Conservation (phyloP, 2,888 invertebrate species). For the Drosophila neotestacea region DNA sequence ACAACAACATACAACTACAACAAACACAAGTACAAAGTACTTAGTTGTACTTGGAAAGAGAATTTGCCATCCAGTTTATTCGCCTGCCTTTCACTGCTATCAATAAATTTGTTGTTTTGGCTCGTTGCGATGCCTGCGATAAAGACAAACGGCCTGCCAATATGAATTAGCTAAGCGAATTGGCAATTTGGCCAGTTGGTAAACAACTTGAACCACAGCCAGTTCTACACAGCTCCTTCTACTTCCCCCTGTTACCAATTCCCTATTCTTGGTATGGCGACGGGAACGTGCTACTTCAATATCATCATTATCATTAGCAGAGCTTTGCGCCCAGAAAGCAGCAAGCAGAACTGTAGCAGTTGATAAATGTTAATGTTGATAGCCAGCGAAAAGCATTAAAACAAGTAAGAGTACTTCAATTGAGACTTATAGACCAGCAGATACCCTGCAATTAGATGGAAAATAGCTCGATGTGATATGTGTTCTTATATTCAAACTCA, state of each 20-base stretch:
- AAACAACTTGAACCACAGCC: constrained; percentile 52
- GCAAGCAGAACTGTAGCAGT: constrained; percentile 70
- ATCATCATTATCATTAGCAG: constrained; percentile 79
- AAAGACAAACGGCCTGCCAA: constrained; percentile 78
- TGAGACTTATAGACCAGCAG: not conserved
- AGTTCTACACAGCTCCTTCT: not conserved
- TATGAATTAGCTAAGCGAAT: constrained; percentile 79
- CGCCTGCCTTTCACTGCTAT: constrained; percentile 76
- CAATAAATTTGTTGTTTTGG: constrained; percentile 71
- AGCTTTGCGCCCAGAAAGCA: constrained; percentile 65
- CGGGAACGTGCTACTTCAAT: constrained; percentile 61
- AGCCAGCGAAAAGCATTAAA: constrained; percentile 61
- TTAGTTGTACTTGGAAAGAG: constrained; percentile 31
- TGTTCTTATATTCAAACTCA: too few relatives aligned
- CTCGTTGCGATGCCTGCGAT: constrained; percentile 67
- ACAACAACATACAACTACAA: not conserved
- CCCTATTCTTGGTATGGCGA: constrained; percentile 10
- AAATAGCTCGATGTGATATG: not conserved
- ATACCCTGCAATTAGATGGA: not conserved
- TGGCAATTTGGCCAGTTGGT: constrained; percentile 75
- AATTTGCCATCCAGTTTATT: constrained; percentile 42
- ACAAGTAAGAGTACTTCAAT: constrained; percentile 3
- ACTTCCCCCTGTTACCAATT: constrained; percentile 1
- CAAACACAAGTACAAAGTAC: constrained; percentile 44
- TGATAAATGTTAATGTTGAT: constrained; percentile 80